Conservation (phyloP, 1,140 invertebrate species). For the Cydia amplana region DNA sequence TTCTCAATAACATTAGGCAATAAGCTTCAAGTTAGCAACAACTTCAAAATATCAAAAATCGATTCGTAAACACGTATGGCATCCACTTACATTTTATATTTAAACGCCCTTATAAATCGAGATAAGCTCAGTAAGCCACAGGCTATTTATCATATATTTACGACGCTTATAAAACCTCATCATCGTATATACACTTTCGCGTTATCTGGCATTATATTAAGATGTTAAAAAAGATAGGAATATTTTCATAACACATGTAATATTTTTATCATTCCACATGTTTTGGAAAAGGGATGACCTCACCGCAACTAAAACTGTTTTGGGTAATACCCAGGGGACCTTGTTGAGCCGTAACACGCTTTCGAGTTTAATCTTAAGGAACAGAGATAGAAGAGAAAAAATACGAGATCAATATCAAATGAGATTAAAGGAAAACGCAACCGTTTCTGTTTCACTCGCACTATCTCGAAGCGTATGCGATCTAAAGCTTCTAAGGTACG, state of each 20-base stretch:
- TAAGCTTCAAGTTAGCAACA: not conserved
- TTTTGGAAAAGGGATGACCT: constrained; percentile 16
- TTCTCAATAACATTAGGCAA: not conserved
- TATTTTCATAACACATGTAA: constrained; percentile 2
- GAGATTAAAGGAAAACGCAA: not conserved
- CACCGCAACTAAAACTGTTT: constrained; percentile 13
- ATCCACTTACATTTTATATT: not conserved
- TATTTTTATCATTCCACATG: constrained; percentile 30
- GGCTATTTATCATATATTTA: constrained; percentile 2
- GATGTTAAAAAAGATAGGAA: not conserved
- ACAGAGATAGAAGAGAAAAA: not conserved
- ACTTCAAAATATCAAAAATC: not conserved
- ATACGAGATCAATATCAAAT: constrained; percentile 29
- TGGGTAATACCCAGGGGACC: not conserved
- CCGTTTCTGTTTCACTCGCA: constrained; percentile 5
- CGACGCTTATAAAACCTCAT: not conserved
- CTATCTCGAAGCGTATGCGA: not conserved
- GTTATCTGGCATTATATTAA: not conserved
- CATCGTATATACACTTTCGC: not conserved
- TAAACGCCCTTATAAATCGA: not conserved
- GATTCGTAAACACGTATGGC: not conserved
- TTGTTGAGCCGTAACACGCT: constrained; percentile 10
- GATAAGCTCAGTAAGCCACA: not conserved
- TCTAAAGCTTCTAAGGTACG: not conserved
- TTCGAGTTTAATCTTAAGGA: constrained; percentile 25